phyloP scores from a whole-genome alignment of 2,888 invertebrate genomes.

The Ectemnius continuus region DNA sequence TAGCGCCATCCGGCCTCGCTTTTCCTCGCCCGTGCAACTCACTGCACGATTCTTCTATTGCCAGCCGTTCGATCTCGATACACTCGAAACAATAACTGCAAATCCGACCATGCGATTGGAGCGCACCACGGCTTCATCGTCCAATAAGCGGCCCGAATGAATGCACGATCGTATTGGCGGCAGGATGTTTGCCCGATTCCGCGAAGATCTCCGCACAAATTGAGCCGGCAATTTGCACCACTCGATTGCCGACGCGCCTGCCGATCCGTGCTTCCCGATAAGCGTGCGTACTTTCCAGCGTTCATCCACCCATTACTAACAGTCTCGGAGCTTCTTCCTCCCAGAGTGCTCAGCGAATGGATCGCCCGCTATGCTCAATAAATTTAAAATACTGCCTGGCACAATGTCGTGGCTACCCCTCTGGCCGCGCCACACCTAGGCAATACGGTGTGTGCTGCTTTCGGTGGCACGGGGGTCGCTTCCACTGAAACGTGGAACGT shows the following conservation, averaged over 20 bases:
- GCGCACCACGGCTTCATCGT: background rate
- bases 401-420: conserved; percentile 20
- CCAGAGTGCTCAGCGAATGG: background rate
- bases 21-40: conserved; percentile 23
- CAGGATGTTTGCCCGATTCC: background rate
- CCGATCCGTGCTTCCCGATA: too few relatives aligned
- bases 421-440: background rate
- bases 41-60: conserved; percentile 23
- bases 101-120: conserved; percentile 10
- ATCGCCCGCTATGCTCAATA: conserved; percentile 14
- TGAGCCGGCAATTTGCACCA: conserved; percentile 7
- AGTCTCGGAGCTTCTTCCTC: conserved; percentile 2
- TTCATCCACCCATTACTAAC: conserved; percentile 11
- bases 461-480: conserved; percentile 46
- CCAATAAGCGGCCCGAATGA: conserved; percentile 8
- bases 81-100: conserved; percentile 8
- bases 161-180: conserved; percentile 8
- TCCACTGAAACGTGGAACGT: conserved; percentile 31
- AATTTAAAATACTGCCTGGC: conserved; percentile 35
- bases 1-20: conserved; percentile 17
- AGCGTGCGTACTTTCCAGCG: too few relatives aligned
- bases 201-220: conserved; percentile 7
- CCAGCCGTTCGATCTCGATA: conserved; percentile 3
- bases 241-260: background rate
- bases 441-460: conserved; percentile 6